Evolutionary conservation across 2,797 vertebrate species (phyloP).

Genomic region (Halcyon leucocephala): DNA sequence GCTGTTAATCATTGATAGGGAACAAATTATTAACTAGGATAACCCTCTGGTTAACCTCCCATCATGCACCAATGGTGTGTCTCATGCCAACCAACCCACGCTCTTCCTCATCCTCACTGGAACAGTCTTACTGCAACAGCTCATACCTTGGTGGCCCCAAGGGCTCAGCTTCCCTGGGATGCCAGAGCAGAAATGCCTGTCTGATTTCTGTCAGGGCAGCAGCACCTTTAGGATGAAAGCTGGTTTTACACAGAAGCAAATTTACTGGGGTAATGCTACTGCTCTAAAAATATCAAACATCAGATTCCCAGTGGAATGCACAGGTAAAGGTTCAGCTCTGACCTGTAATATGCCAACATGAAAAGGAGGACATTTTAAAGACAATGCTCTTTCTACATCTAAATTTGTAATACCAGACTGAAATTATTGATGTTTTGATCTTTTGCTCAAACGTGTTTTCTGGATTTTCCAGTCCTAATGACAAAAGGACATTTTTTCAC

Average conservation of each 20-base stretch:
- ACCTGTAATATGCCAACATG: neutral
- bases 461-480: neutral
- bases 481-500: neutral
- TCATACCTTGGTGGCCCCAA: too few species aligned
- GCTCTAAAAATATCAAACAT: neutral
- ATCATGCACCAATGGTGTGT: rapidly evolving
- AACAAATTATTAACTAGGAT: neutral
- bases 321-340: neutral
- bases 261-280: neutral
- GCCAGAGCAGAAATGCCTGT: neutral
- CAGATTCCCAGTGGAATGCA: neutral
- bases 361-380: neutral
- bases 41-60: neutral
- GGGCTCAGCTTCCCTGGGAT: neutral
- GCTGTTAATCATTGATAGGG: neutral
- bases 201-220: neutral
- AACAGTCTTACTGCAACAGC: neutral
- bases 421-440: neutral
- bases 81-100: neutral
- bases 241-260: neutral
- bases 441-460: neutral
- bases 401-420: neutral
- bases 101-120: neutral
- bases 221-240: neutral
- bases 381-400: neutral